Percentiles rank a stretch among this genome's conserved stretches.
phyloP scores from a whole-genome alignment of 2,888 invertebrate species.

The Synanthedon andrenaeformis region DNA sequence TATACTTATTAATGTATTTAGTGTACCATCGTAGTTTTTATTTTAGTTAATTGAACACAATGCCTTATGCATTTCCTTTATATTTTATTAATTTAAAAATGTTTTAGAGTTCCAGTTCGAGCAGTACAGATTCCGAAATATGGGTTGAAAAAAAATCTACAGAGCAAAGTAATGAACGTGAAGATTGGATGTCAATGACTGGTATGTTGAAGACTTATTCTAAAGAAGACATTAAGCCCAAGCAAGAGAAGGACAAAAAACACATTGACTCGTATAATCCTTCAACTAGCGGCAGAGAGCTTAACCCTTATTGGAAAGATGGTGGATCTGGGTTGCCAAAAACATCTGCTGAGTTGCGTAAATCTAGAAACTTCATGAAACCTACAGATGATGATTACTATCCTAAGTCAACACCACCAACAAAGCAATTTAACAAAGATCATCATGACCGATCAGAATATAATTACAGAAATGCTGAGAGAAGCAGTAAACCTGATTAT shows the following conservation, averaged over 20 bases:
- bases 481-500: constrained; percentile 4
- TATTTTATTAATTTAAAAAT: constrained; percentile 3
- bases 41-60: background rate
- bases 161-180: constrained; percentile 50
- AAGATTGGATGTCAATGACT: constrained; percentile 85
- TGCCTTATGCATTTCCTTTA: background rate
- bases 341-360: constrained; percentile 39
- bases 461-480: background rate
- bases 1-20: constrained; percentile 4
- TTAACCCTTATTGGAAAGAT: constrained; percentile 94
- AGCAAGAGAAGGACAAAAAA: constrained; percentile 60
- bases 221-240: constrained; percentile 55
- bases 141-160: constrained; percentile 72
- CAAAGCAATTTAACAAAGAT: constrained; percentile 8
- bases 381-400: constrained; percentile 47
- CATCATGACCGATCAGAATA: constrained; percentile 6
- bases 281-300: constrained; percentile 78
- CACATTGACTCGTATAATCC: constrained; percentile 75
- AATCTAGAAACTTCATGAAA: constrained; percentile 42
- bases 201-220: constrained; percentile 58
- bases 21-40: background rate
- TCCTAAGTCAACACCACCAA: constrained; percentile 11
- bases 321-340: constrained; percentile 87
- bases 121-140: constrained; percentile 52
- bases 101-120: constrained; percentile 39